phyloP scores from a whole-genome alignment of 2,888 invertebrate genomes.

The Ormyrus rosae region DNA sequence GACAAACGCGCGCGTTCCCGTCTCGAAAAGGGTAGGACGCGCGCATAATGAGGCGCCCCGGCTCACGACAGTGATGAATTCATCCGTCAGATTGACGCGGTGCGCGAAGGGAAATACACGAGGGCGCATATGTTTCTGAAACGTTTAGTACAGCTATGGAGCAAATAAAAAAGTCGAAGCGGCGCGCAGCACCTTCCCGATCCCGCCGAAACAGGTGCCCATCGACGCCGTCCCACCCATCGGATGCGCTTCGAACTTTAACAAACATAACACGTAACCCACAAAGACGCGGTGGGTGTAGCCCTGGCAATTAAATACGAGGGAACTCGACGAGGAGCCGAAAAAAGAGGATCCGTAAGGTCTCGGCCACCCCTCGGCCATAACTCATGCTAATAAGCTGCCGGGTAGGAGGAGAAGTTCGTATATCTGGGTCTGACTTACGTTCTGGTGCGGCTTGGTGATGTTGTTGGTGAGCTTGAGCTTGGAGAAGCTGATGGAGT shows the following conservation, averaged over 20 bases:
- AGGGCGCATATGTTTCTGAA: too few species aligned
- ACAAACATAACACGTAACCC: constrained; percentile 36
- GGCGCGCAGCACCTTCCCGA: too few species aligned
- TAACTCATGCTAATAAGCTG: constrained; percentile 16
- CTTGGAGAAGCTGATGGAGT: constrained; percentile 87
- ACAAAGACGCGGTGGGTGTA: constrained; percentile 1
- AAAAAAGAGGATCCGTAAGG: too few species aligned
- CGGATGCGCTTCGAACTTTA: background rate
- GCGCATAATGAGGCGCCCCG: constrained; percentile 18
- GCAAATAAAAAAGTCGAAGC: too few species aligned
- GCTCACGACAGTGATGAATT: constrained; percentile 50
- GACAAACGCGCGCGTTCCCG: constrained; percentile 28
- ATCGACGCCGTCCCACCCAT: constrained; percentile 16
- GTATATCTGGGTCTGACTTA: constrained; percentile 66
- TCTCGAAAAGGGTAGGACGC: background rate
- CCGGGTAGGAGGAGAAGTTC: too few species aligned
- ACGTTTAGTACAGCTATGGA: too few species aligned
- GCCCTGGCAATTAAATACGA: constrained; percentile 13
- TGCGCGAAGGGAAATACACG: background rate
- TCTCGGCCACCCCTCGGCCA: background rate
- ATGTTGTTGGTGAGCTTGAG: constrained; percentile 93
- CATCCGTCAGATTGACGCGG: constrained; percentile 31
- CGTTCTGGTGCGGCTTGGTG: constrained; percentile 86
- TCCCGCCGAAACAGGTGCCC: constrained; percentile 29
- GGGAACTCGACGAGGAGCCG: too few species aligned